Conservation (phyloP, 2,113 vertebrate species). For the Serinus canaria region DNA sequence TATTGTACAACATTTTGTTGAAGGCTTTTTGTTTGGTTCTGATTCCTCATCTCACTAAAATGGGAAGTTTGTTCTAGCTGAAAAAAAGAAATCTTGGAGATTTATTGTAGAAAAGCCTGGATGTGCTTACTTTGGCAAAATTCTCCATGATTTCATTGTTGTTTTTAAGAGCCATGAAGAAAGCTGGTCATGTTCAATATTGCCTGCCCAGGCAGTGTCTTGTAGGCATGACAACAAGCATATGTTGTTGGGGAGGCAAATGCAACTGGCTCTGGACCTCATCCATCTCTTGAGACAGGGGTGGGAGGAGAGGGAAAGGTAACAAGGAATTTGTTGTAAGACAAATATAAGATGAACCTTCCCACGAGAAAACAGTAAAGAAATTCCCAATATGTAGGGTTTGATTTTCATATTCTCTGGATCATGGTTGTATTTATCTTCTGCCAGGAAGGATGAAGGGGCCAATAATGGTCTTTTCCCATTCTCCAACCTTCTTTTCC, state of each 20-base stretch:
- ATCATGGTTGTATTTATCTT: background rate
- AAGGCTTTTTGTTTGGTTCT: background rate
- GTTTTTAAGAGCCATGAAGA: background rate
- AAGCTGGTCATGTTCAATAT: background rate
- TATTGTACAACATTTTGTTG: background rate
- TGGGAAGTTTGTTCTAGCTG: background rate
- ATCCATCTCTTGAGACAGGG: background rate
- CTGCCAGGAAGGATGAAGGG: background rate
- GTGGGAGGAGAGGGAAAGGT: background rate
- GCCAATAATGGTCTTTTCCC: background rate
- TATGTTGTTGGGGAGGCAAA: background rate
- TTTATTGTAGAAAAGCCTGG: background rate
- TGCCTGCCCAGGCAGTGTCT: background rate
- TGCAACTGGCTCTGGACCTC: background rate
- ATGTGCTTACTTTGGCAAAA: conserved; percentile 8
- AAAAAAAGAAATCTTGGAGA: background rate
- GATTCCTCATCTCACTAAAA: background rate
- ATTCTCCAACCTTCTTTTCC: background rate
- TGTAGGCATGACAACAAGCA: conserved; percentile 46
- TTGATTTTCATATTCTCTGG: background rate
- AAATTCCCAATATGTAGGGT: background rate
- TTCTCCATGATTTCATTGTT: background rate
- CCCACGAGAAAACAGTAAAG: background rate
- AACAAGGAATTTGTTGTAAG: background rate
- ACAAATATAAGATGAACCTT: background rate